These are phyloP conservation scores for Galerucella pusilla DNA, from an alignment of 2,888 invertebrate species.

Conservation along the genomic window DNA sequence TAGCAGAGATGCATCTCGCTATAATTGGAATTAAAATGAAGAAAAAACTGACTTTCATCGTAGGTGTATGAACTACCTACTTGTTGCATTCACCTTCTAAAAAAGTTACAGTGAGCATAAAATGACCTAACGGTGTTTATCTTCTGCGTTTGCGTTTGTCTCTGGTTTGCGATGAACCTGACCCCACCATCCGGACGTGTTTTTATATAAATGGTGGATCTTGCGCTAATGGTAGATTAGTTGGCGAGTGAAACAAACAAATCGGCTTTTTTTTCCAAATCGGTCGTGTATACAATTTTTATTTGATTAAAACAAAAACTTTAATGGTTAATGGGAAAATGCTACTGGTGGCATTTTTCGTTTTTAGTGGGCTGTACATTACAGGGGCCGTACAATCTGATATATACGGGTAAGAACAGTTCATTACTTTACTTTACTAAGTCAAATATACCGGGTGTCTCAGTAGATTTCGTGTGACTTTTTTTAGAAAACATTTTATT, in stretches of 20 bases:
- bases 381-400: slow-evolving; percentile 48
- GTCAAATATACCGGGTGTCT: too few relatives aligned
- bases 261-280: neutral
- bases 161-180: slow-evolving; percentile 41
- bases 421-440: too few relatives aligned
- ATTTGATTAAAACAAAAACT: slow-evolving; percentile 1
- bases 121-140: slow-evolving; percentile 56
- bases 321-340: slow-evolving; percentile 32
- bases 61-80: slow-evolving; percentile 28
- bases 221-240: slow-evolving; percentile 36
- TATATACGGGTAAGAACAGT: slow-evolving; percentile 47
- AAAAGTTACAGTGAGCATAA: slow-evolving; percentile 49
- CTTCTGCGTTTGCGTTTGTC: slow-evolving; percentile 34
- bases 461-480: too few relatives aligned
- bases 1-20: slow-evolving; percentile 14
- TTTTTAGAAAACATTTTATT: too few relatives aligned
- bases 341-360: slow-evolving; percentile 47
- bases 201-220: slow-evolving; percentile 51
- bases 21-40: slow-evolving; percentile 18
- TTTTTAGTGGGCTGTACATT: slow-evolving; percentile 47
- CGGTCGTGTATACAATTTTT: slow-evolving; percentile 25
- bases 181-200: slow-evolving; percentile 46
- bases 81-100: slow-evolving; percentile 34
- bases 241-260: slow-evolving; percentile 26
- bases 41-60: slow-evolving; percentile 19